phyloP scores from a whole-genome alignment of 2,113 vertebrate species.

The Urocolius indicus region DNA sequence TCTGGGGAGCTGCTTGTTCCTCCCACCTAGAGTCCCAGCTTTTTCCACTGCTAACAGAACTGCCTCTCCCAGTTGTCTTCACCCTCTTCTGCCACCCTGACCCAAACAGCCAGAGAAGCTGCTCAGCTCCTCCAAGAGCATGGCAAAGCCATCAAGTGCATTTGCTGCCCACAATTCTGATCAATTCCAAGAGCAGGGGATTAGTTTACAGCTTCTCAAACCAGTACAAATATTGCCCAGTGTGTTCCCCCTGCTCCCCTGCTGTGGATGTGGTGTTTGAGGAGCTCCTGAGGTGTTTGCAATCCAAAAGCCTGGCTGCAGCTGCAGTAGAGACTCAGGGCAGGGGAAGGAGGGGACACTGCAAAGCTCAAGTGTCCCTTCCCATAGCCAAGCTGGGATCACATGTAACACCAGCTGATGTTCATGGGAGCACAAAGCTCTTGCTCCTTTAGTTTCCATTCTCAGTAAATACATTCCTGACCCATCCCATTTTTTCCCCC shows the following conservation, averaged over 20 bases:
- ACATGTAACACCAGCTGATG: neutral
- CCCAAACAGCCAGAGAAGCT: neutral
- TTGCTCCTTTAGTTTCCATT: neutral
- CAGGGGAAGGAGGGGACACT: neutral
- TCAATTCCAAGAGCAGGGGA: neutral
- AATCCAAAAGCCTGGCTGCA: neutral
- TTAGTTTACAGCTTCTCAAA: neutral
- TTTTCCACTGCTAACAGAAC: neutral
- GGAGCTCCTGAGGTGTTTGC: neutral
- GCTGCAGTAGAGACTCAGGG: neutral
- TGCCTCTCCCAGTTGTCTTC: neutral
- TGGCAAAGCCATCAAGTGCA: neutral
- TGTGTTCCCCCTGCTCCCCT: neutral
- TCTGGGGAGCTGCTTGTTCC: neutral
- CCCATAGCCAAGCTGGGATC: neutral
- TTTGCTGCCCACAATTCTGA: neutral
- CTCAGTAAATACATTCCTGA: neutral
- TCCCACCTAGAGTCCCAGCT: neutral
- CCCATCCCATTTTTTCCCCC: neutral
- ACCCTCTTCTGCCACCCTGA: no score
- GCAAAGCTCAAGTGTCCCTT: neutral
- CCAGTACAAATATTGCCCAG: neutral
- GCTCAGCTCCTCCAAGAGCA: neutral
- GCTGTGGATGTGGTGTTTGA: neutral
- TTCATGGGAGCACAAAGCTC: neutral